Evolutionary conservation across 2,888 invertebrate genomes (phyloP), one percentile per base, ranked within the genome.

Genomic region (Drosophila diplacantha): DNA sequence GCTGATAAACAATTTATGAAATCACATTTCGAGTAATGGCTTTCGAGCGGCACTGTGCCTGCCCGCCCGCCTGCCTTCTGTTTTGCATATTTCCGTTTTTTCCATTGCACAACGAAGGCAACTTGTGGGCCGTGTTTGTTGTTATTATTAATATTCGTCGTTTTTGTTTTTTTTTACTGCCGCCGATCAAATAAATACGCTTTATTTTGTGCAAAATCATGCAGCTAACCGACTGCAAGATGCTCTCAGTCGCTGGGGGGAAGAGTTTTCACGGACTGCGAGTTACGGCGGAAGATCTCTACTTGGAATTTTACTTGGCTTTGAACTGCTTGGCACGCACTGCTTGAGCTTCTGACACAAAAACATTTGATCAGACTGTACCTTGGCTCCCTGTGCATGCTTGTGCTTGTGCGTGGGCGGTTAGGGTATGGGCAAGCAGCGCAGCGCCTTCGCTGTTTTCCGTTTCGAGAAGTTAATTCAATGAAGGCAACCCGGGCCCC

Each of bases 81-180:
- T 35, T 72, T 61, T 46, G 70, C 71, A 73, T 69, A 74, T 67
- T 81, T 81, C 63, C 75, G 53, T 63, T 74, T 59, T 67, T 59
- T 73, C 47, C 41, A 57, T 64, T 52, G 61, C 76, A 62, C 63
- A 72, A 69, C 43, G 51, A 49, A 63, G 9, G 20, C 44, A 14
- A 20, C 44, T 38, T 35, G 39, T 37, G 51, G 47, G 50, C 41
- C 38, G 39, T 61, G 37, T 46, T 22, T 39, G 41, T 50, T 47
- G 31, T 47, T 47, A 32, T 56, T 38, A 37, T 56, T 56, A 29
- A 38, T 26, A 18, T 39, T 29, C 29, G 29, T 11, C 11, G 29
- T 26, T 47, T 14, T 18, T 16, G 29, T 22, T 20, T 11, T 20
- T 11, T 20, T 38, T 39, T 39, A 14, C 51, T 49, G 50, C 26